Percentiles rank a stretch among this genome's conserved stretches.
These are phyloP conservation scores for Lepus timidus DNA, from an alignment of 2,113 vertebrate species.

Conservation along the genomic window DNA sequence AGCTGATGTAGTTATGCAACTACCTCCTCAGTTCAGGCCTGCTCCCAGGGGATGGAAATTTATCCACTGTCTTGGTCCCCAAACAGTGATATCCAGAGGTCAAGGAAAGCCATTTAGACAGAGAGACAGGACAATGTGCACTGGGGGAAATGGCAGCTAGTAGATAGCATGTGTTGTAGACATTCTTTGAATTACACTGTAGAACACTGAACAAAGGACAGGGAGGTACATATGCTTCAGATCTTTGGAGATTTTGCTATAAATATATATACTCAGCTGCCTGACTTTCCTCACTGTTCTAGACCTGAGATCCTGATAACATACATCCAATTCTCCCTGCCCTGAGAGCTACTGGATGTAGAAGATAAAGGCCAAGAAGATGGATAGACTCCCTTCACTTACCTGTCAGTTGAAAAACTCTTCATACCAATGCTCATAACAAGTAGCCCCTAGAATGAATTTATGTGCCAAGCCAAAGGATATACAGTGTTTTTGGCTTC, in stretches of 20 bases:
- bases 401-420: background rate
- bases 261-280: background rate
- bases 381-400: background rate
- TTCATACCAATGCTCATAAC: background rate
- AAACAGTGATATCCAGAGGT: background rate
- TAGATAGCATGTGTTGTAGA: background rate
- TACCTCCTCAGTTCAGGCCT: background rate
- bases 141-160: background rate
- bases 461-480: background rate
- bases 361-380: background rate
- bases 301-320: background rate
- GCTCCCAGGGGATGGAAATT: background rate
- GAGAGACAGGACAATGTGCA: background rate
- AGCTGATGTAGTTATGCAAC: background rate
- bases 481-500: background rate
- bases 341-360: background rate
- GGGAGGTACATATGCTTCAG: background rate
- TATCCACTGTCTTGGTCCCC: background rate
- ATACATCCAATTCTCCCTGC: fast-evolving
- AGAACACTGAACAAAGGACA: background rate
- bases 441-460: background rate
- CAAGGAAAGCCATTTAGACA: background rate
- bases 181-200: background rate
- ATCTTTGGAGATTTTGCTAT: background rate
- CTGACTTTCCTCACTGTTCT: background rate